A percentile compares a stretch with the other conserved stretches of the same genome.
Conservation (phyloP, 23 tunicate species). For the Botrylloides violaceus region DNA sequence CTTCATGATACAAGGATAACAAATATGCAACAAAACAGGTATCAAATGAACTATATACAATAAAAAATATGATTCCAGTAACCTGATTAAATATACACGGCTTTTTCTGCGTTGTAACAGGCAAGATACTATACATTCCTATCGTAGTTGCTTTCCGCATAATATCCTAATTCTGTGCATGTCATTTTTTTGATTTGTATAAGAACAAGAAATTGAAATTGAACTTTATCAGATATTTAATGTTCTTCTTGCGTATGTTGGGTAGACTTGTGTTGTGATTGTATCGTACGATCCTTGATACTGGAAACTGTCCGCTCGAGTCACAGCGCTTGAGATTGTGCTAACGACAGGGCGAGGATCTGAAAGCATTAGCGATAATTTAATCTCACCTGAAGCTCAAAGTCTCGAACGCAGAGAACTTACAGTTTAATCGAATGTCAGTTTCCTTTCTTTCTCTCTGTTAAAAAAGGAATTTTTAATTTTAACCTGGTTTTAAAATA, state of each 20-base stretch:
- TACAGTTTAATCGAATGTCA: slow-evolving; percentile 23
- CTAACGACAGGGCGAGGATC: slow-evolving; percentile 10
- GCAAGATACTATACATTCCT: too few relatives aligned
- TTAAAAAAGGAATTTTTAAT: not conserved
- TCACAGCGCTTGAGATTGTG: slow-evolving; percentile 14
- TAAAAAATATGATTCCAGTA: too few relatives aligned
- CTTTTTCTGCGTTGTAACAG: too few relatives aligned
- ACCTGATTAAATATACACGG: too few relatives aligned
- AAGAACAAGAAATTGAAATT: too few relatives aligned
- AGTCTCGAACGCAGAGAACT: not conserved
- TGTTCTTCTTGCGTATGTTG: slow-evolving; percentile 8
- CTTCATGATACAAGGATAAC: too few relatives aligned
- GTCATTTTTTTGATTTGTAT: too few relatives aligned
- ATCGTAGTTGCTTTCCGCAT: too few relatives aligned
- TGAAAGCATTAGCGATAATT: not conserved
- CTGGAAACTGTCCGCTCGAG: slow-evolving; percentile 19
- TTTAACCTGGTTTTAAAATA: not conserved
- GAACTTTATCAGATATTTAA: too few relatives aligned
- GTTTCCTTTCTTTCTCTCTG: slow-evolving; percentile 15
- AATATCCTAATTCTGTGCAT: too few relatives aligned
- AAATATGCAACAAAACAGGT: too few relatives aligned
- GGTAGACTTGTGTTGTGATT: slow-evolving; percentile 1
- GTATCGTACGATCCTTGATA: slow-evolving; percentile 23
- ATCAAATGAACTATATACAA: too few relatives aligned
- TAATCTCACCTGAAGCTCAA: not conserved